phyloP scores from a whole-genome alignment of 2,113 vertebrate genomes.

The Centrocercus urophasianus region DNA sequence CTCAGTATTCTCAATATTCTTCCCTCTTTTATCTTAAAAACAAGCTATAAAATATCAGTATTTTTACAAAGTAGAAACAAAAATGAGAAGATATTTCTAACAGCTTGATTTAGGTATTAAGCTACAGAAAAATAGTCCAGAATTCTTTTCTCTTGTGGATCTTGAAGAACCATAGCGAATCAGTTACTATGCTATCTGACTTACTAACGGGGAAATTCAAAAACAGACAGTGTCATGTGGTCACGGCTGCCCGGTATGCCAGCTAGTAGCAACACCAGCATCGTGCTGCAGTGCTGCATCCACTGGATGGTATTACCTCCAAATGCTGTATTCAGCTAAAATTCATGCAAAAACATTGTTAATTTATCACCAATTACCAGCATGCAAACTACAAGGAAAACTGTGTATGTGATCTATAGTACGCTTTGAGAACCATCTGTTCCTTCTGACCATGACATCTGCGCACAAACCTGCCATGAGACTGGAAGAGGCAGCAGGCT shows the following conservation, averaged over 20 bases:
- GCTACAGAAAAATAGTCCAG: background rate
- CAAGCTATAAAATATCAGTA: background rate
- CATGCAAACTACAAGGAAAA: background rate
- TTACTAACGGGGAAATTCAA: background rate
- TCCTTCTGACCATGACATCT: background rate
- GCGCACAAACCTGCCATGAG: fast-evolving
- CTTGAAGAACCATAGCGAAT: background rate
- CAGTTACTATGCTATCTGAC: background rate
- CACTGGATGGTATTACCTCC: fast-evolving
- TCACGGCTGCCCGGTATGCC: background rate
- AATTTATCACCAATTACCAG: background rate
- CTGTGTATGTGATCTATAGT: background rate
- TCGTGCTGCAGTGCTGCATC: background rate
- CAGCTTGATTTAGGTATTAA: background rate
- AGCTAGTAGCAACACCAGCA: background rate
- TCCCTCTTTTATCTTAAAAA: background rate
- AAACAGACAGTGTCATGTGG: background rate
- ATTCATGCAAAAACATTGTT: background rate
- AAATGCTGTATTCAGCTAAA: background rate
- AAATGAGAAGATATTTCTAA: background rate
- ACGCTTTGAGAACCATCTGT: background rate
- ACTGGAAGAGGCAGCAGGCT: background rate
- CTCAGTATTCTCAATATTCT: background rate
- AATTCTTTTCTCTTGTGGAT: background rate
- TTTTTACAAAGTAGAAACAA: background rate